Percentiles rank a stretch among this genome's conserved stretches.
Conservation (phyloP, 2,888 invertebrate species). For the Erpobdella octoculata region DNA sequence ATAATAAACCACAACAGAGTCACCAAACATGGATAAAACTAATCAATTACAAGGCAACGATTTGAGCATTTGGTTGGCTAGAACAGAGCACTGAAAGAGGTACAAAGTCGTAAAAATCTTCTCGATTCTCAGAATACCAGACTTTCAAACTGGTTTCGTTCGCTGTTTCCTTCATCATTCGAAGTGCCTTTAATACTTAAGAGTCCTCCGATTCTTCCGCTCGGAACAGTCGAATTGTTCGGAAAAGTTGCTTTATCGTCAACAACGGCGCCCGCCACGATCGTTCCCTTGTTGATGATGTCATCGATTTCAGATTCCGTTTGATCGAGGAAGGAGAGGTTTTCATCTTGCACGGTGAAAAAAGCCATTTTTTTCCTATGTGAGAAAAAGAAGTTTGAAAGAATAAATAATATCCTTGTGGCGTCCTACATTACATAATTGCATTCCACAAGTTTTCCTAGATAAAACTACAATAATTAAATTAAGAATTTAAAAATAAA, state of each 20-base stretch:
- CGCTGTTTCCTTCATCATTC: background rate
- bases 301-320: background rate
- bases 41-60: no score
- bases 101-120: no score
- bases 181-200: background rate
- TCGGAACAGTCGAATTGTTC: background rate
- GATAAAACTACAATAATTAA: background rate
- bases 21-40: no score
- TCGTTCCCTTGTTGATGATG: background rate
- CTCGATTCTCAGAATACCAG: background rate
- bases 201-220: background rate
- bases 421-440: background rate
- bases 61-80: no score
- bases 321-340: constrained; percentile 5
- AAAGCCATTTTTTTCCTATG: background rate
- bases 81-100: no score
- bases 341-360: background rate
- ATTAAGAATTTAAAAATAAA: background rate
- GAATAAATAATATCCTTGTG: background rate
- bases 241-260: no score
- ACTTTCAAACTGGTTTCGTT: background rate
- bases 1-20: no score
- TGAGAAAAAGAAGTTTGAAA: background rate
- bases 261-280: background rate
- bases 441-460: background rate